phyloP scores from a whole-genome alignment of 2,797 vertebrate species.

The Neosilurus hyrtlii region DNA sequence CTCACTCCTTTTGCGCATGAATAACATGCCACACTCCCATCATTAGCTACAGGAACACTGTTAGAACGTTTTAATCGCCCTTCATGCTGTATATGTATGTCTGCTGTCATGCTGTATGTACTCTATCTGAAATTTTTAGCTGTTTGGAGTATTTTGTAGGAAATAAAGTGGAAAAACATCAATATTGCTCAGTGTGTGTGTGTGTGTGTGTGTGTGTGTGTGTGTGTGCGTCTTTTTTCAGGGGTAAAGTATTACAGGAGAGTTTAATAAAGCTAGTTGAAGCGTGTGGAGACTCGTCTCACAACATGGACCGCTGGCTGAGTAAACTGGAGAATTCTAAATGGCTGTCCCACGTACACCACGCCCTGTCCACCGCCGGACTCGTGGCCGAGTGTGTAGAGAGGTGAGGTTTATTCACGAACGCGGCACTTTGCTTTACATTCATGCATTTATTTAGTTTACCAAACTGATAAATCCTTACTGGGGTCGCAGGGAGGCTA shows the following conservation, averaged over 20 bases:
- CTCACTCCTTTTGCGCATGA: too few species aligned
- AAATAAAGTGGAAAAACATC: background rate
- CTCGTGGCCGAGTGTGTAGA: slow-evolving; percentile 84
- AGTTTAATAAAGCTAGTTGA: slow-evolving; percentile 80
- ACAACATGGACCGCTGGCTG: slow-evolving; percentile 83
- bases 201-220: slow-evolving; percentile 13
- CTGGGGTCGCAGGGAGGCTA: too few species aligned
- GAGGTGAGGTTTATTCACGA: slow-evolving; percentile 65
- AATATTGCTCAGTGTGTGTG: background rate
- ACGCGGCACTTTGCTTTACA: too few species aligned
- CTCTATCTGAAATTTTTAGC: background rate
- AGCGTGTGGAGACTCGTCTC: slow-evolving; percentile 72
- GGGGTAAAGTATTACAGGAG: slow-evolving; percentile 81
- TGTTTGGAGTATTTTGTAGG: background rate
- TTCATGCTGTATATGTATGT: background rate
- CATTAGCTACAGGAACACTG: too few species aligned
- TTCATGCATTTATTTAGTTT: too few species aligned
- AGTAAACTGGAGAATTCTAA: slow-evolving; percentile 81
- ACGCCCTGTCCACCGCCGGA: slow-evolving; percentile 77
- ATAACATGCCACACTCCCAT: too few species aligned
- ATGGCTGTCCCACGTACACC: slow-evolving; percentile 85
- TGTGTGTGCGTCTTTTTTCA: slow-evolving; percentile 56
- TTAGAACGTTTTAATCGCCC: too few species aligned
- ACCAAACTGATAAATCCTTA: too few species aligned
- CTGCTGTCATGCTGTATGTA: background rate